Conservation (phyloP, 2,113 vertebrate genomes). For the Balaenoptera acutorostrata region DNA sequence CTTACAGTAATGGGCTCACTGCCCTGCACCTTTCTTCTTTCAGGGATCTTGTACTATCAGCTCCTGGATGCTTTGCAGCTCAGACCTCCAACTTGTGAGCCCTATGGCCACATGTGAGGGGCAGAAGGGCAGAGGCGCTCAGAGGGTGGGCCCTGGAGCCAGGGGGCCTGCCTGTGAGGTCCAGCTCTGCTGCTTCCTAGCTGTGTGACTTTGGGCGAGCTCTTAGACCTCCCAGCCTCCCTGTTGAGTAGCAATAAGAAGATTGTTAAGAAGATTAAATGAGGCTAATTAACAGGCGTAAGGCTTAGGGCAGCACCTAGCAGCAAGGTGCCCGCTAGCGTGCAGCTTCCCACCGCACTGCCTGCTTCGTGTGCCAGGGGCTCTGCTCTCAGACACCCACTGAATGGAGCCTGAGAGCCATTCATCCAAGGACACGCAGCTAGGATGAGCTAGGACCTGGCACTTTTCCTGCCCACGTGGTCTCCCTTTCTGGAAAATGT, state of each 20-base stretch:
- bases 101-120: not conserved
- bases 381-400: not conserved
- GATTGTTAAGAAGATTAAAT: not conserved
- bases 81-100: not conserved
- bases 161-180: rapidly evolving
- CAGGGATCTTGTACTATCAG: not conserved
- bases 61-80: not conserved
- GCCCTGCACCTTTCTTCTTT: not conserved
- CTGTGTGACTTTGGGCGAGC: not conserved
- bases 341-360: rapidly evolving
- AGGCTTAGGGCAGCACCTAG: too few relatives aligned
- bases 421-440: not conserved
- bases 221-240: not conserved
- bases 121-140: not conserved
- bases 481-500: not conserved
- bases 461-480: not conserved
- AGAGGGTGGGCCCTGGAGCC: not conserved
- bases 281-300: not conserved
- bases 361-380: rapidly evolving
- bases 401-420: not conserved
- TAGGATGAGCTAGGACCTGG: not conserved
- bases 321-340: rapidly evolving
- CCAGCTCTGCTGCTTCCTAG: not conserved
- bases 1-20: not conserved
- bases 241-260: not conserved